These are phyloP conservation scores for Augochlora pura DNA, from an alignment of 1,140 invertebrate genomes.

Conservation along the genomic window DNA sequence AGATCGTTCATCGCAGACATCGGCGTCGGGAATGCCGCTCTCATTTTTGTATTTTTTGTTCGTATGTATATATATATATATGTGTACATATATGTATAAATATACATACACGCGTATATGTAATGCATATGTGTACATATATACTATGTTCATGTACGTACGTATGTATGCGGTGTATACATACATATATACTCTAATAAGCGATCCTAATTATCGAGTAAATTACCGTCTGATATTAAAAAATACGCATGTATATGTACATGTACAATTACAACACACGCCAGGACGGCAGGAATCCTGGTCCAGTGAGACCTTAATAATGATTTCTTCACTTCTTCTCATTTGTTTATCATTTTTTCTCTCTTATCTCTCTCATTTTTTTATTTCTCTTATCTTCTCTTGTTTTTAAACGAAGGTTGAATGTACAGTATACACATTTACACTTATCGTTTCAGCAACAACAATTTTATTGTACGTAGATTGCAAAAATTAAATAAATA, in stretches of 20 bases:
- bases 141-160: constrained; percentile 43
- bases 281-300: constrained; percentile 68
- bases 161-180: constrained; percentile 49
- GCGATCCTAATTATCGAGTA: constrained; percentile 68
- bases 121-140: constrained; percentile 23
- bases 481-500: constrained; percentile 79
- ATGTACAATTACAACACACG: constrained; percentile 69
- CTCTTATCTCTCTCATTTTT: no score
- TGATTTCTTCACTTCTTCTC: constrained; percentile 32
- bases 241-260: constrained; percentile 70
- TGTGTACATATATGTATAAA: constrained; percentile 57
- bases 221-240: constrained; percentile 69
- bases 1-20: constrained; percentile 67
- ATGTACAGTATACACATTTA: constrained; percentile 69
- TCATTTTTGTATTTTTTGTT: constrained; percentile 53
- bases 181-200: constrained; percentile 67
- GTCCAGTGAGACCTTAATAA: constrained; percentile 68
- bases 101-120: constrained; percentile 35
- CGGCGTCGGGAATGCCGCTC: constrained; percentile 65
- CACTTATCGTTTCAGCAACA: constrained; percentile 77
- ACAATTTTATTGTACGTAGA: constrained; percentile 79
- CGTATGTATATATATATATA: constrained; percentile 55
- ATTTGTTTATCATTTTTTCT: no score
- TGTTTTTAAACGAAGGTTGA: constrained; percentile 65
- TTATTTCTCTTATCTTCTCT: not conserved